phyloP scores from a whole-genome alignment of 2,797 vertebrate species.

The Poeciliopsis presidionis region DNA sequence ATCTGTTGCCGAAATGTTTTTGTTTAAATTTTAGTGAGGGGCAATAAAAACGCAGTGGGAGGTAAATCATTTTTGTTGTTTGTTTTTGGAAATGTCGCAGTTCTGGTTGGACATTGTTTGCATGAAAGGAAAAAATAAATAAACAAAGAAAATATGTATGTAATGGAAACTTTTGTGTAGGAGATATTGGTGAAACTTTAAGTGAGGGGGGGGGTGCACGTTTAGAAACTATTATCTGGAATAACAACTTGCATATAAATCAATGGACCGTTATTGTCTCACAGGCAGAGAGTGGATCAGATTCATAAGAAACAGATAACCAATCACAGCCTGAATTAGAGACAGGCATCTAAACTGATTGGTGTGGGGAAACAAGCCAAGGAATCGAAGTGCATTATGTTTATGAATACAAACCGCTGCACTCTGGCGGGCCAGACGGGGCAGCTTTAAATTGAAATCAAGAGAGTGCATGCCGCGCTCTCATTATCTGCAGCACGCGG shows the following conservation, averaged over 20 bases:
- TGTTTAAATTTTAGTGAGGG: too few species aligned
- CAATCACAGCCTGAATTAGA: slow-evolving; percentile 60
- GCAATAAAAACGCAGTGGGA: too few species aligned
- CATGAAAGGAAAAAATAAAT: background rate
- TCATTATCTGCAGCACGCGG: slow-evolving; percentile 43
- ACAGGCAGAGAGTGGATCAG: slow-evolving; percentile 43
- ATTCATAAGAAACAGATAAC: slow-evolving; percentile 70
- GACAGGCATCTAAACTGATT: slow-evolving; percentile 52
- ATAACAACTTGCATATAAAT: slow-evolving; percentile 41
- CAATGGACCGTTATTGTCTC: slow-evolving; percentile 51
- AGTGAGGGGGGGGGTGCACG: background rate
- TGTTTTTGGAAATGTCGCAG: background rate
- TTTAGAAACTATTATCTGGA: slow-evolving; percentile 29
- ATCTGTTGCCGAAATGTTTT: too few species aligned
- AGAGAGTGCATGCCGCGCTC: slow-evolving; percentile 24
- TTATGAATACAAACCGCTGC: slow-evolving; percentile 59
- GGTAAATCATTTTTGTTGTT: background rate
- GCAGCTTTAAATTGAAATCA: slow-evolving; percentile 37
- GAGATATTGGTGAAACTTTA: background rate
- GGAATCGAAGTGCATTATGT: slow-evolving; percentile 62
- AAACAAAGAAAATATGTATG: background rate
- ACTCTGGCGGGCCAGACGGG: slow-evolving; percentile 8
- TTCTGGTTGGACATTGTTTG: background rate
- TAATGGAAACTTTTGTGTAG: background rate
- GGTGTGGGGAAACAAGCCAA: slow-evolving; percentile 51